Evolutionary conservation across 2,888 invertebrate genomes (phyloP), one percentile per base, ranked within the genome.

Genomic region (Xestia c-nigrum): DNA sequence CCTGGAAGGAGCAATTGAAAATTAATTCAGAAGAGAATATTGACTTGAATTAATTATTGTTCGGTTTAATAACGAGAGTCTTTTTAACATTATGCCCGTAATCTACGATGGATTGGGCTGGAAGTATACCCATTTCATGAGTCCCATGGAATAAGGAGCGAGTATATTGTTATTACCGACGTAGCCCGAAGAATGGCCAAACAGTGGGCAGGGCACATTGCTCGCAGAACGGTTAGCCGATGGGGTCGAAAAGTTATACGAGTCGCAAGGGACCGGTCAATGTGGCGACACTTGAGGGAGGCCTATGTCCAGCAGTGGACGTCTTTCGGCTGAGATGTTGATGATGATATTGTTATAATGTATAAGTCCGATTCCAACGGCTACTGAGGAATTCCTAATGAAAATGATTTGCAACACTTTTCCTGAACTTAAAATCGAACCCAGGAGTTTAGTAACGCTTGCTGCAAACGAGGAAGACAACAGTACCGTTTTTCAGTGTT

Each of bases 1-100:
- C 2, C 76, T 76, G 21, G 72, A 84, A 84, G 55, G 79, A 31
- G 59, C 55, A 24, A 64, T 12, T 50, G 40, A 47, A 24, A 46
- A 46, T 24, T 21, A 16, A 43, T 52, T 57, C 0, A 57, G 14
- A 16, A 24, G 14, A 59, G 3, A 24, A 59, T 1, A 59, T 59
- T 59, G 7, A 6, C 3, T 5, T 14, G 12, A 0, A 57, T 24
- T 16, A 16, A 24, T 57, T n/a, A 24, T 57, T 24, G 24, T 3
- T 24, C 0, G 24, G 24, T 57, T 57, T 24, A 14, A 24, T 57
- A 24, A 5, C 24, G 14, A 24, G 14, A 14, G 2, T 55, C 55
- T 1, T 4, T 55, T 12, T n/a, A 14, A 24, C 57, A 57, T 14
- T 14, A 24, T 14, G 2, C 6, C 6, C 24, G 24, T 24, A 57